Percentiles rank a stretch among this genome's conserved stretches.
Conservation (phyloP, 2,113 vertebrate genomes). For the Otis tarda region DNA sequence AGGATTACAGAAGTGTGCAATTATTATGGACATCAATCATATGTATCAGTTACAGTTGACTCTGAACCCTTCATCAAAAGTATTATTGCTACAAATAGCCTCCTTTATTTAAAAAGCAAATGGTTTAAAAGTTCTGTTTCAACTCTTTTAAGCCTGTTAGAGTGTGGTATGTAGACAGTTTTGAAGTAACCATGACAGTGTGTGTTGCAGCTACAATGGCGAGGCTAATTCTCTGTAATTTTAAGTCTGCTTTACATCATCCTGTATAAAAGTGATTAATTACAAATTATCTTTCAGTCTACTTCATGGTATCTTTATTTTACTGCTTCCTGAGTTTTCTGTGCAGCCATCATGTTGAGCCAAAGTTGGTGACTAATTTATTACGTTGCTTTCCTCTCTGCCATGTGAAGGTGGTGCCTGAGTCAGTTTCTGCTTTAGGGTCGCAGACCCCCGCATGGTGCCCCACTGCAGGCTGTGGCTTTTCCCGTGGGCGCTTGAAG, state of each 20-base stretch:
- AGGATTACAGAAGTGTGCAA: constrained; percentile 41
- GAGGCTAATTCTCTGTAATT: neutral
- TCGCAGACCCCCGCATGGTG: neutral
- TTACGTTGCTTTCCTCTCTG: neutral
- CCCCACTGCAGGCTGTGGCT: neutral
- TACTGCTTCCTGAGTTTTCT: neutral
- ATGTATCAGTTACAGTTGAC: neutral
- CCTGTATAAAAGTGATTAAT: constrained; percentile 12
- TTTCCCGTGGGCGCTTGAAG: neutral
- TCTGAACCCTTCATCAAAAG: constrained; percentile 21
- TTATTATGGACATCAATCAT: constrained; percentile 41
- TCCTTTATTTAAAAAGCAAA: constrained; percentile 6
- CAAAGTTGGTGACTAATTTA: neutral
- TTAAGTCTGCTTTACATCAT: constrained; percentile 18
- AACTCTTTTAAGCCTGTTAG: constrained; percentile 37
- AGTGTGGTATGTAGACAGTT: neutral
- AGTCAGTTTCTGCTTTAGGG: neutral
- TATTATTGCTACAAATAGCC: constrained; percentile 19
- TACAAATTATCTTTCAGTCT: neutral
- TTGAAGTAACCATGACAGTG: constrained; percentile 24
- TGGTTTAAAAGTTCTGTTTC: constrained; percentile 15
- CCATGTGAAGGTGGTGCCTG: neutral
- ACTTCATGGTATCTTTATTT: neutral
- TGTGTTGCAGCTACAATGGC: constrained; percentile 1
- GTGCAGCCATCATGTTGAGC: neutral